Conservation (phyloP, 2,888 invertebrate species). For the Agrotis segetum region DNA sequence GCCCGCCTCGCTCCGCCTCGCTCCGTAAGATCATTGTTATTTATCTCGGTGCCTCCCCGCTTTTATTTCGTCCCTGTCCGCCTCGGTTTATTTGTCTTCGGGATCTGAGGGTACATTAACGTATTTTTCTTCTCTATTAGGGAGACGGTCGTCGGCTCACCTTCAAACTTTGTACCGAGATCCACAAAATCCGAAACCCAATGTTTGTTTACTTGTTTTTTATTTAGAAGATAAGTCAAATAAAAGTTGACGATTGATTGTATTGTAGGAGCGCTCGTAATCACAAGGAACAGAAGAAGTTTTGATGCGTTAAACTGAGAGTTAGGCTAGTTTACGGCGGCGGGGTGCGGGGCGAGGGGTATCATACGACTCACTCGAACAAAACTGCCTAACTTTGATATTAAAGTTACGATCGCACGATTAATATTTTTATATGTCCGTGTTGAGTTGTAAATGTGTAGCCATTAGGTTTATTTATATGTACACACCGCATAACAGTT, state of each 20-base stretch:
- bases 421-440: constrained; percentile 72
- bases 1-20: constrained; percentile 65
- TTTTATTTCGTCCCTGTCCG: constrained; percentile 89
- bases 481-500: constrained; percentile 68
- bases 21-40: constrained; percentile 87
- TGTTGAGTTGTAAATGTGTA: constrained; percentile 67
- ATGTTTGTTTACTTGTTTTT: constrained; percentile 87
- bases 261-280: constrained; percentile 83
- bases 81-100: constrained; percentile 89
- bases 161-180: constrained; percentile 86
- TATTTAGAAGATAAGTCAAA: constrained; percentile 88
- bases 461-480: constrained; percentile 71
- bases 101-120: constrained; percentile 90
- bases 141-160: constrained; percentile 87
- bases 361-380: constrained; percentile 70
- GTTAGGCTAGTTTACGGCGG: constrained; percentile 74
- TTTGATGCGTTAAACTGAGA: constrained; percentile 79
- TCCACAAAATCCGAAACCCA: constrained; percentile 81
- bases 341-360: constrained; percentile 53
- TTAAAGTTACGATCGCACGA: constrained; percentile 70
- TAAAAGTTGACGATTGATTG: constrained; percentile 90
- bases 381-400: constrained; percentile 74
- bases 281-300: constrained; percentile 77
- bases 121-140: constrained; percentile 91
- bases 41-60: constrained; percentile 86